Conservation (phyloP, 53 echinoderm and acorn worm genomes). For the Echinarachnius parma region DNA sequence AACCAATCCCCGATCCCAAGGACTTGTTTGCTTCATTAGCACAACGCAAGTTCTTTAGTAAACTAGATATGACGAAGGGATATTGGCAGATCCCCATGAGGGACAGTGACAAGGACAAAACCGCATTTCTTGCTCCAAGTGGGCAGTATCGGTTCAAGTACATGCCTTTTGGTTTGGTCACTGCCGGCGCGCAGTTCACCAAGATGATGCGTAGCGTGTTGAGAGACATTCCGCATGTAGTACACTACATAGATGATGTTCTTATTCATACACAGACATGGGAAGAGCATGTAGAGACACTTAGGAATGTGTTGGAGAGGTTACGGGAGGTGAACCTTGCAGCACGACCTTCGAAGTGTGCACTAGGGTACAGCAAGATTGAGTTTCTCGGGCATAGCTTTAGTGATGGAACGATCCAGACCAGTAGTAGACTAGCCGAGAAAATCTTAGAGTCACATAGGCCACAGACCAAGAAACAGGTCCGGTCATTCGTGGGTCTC, state of each 20-base stretch:
- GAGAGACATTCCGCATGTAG: constrained; percentile 46
- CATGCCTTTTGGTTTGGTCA: constrained; percentile 79
- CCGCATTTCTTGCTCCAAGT: constrained; percentile 49
- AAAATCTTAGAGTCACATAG: constrained; percentile 18
- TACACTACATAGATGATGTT: constrained; percentile 65
- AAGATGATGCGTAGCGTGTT: constrained; percentile 57
- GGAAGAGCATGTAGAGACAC: constrained; percentile 55
- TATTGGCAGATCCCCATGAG: constrained; percentile 69
- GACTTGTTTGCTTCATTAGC: constrained; percentile 7
- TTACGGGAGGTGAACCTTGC: constrained; percentile 46
- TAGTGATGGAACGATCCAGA: constrained; percentile 38
- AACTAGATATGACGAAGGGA: constrained; percentile 31
- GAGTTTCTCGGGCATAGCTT: constrained; percentile 69
- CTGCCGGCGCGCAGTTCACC: constrained; percentile 57
- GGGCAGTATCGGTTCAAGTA: constrained; percentile 60
- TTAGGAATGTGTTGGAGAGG: constrained; percentile 40
- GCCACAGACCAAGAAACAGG: constrained; percentile 60
- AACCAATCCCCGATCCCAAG: constrained; percentile 18
- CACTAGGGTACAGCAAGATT: constrained; percentile 42
- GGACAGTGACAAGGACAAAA: constrained; percentile 49
- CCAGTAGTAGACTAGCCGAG: constrained; percentile 6
- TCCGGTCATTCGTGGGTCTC: constrained; percentile 54
- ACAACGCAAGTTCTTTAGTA: constrained; percentile 8
- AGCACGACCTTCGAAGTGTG: constrained; percentile 55
- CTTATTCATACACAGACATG: constrained; percentile 57